Evolutionary conservation across 2,113 vertebrate species (phyloP).

Genomic region (Anas platyrhynchos): DNA sequence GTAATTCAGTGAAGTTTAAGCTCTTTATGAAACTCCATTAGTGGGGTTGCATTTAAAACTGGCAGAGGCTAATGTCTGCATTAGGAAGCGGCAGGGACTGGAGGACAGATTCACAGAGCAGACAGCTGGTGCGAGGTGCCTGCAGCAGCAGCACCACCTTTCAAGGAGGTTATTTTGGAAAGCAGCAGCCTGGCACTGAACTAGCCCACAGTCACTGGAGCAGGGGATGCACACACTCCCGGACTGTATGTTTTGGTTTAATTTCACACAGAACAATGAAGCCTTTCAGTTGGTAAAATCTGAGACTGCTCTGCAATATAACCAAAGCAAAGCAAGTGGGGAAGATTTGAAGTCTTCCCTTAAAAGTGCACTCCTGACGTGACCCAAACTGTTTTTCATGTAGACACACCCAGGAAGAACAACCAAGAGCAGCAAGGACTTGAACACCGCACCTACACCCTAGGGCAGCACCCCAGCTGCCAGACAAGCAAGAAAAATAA

Average conservation of each 20-base stretch:
- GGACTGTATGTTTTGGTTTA: rapidly evolving
- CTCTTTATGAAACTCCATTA: background rate
- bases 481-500: background rate
- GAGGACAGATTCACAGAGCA: background rate
- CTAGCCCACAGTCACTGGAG: background rate
- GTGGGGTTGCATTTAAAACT: background rate
- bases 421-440: background rate
- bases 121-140: background rate
- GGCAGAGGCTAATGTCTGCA: background rate
- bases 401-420: background rate
- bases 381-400: background rate
- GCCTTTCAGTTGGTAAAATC: background rate
- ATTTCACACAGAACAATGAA: background rate
- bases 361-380: background rate
- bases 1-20: background rate
- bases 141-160: background rate
- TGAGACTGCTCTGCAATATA: background rate
- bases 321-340: background rate
- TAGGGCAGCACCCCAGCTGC: background rate
- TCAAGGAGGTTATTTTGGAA: background rate
- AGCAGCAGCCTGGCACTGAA: background rate
- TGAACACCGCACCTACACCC: background rate
- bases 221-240: rapidly evolving
- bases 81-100: background rate
- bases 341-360: background rate